phyloP scores from a whole-genome alignment of 2,113 vertebrate genomes.

The Apaloderma vittatum region DNA sequence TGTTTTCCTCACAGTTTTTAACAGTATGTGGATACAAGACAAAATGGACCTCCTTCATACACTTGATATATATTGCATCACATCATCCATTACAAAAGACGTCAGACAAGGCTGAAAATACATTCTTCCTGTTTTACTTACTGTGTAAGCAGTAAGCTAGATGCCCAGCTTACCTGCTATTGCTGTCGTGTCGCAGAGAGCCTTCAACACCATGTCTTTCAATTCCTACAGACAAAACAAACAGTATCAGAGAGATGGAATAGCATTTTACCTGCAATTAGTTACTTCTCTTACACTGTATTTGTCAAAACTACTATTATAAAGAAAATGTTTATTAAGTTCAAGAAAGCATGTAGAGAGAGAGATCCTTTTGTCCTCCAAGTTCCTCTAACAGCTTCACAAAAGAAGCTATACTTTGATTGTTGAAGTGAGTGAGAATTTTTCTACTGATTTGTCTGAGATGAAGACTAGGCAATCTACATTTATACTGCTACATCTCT shows the following conservation, averaged over 20 bases:
- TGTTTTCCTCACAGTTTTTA: background rate
- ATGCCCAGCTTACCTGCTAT: conserved; percentile 49
- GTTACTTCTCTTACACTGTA: background rate
- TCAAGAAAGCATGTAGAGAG: background rate
- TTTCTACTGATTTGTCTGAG: background rate
- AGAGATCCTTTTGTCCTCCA: background rate
- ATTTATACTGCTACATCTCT: background rate
- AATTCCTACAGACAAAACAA: conserved; percentile 15
- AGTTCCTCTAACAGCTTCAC: background rate
- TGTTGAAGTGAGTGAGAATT: background rate
- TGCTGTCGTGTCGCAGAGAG: conserved; percentile 36
- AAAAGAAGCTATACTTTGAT: background rate
- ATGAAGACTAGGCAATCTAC: background rate
- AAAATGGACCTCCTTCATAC: background rate
- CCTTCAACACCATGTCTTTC: conserved; percentile 48
- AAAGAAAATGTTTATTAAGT: background rate
- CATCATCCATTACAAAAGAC: background rate
- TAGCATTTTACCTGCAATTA: background rate
- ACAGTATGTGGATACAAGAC: background rate
- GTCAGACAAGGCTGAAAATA: background rate
- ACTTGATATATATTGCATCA: background rate
- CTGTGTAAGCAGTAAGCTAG: background rate
- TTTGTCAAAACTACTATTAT: background rate
- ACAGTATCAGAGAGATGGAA: background rate
- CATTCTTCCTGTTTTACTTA: background rate